Base-by-base conservation (phyloP, 1,140 invertebrate species). In the Chelonus insularis region DNA sequence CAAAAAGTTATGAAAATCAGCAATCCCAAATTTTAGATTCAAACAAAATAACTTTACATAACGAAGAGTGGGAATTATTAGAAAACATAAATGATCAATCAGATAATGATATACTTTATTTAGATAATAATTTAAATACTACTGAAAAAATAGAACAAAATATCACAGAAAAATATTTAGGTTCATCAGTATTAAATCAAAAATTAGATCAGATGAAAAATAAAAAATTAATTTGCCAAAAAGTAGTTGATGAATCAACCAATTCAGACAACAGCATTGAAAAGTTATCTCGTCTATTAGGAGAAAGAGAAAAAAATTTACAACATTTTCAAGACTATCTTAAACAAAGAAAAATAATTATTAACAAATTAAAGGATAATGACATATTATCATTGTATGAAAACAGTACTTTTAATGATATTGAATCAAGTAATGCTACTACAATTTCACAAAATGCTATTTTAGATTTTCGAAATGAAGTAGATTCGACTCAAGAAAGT, bases 321-420 rank as follows among this genome's bases (percentile, higher is more conserved):
- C 51, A 70, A 14, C 74, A 79, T 4, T 81, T 81, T 70, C 67
- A 73, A 34, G 75, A 75, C n/a, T 80, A 82, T 64, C 55, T 82
- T 1, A 80, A 78, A 54, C 76, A 75, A 23, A 62, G 78, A 16
- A 76, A 74, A 50, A 82, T 80, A 16, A 64, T 80, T 1, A 69
- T 79, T 29, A 70, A 68, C 9, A 71, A 74, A 11, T 64, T 82
- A 9, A 80, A 75, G 20, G 74, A 81, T 56, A 72, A 79, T 1
- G 79, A 81, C 9, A 74, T 82, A 16, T 68, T 76, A 16, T 58
- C 69, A 4, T 50, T 82, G 1, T 82, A 76, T 4, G 75, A 80
- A 51, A 64, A 68, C 11, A 68, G 68, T 23, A 73, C 71, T 37
- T 71, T 68, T 23, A 63, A 63, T 1, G n/a, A 37, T 52, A 5